Evolutionary conservation across 2,797 vertebrate species (phyloP).

Genomic region (Hydrocynus forskahlii): DNA sequence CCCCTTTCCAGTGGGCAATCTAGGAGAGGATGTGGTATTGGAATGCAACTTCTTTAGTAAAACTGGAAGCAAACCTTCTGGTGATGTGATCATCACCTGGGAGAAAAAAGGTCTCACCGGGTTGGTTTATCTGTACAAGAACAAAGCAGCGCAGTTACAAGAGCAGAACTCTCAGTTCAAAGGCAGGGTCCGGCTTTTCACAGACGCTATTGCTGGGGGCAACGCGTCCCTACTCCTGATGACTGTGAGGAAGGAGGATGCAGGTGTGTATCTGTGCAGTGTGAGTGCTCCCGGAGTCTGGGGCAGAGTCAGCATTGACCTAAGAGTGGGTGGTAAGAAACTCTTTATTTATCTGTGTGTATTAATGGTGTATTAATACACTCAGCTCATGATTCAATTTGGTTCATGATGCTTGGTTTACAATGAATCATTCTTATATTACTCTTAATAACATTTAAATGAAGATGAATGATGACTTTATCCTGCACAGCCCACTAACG

Average conservation of each 20-base stretch:
- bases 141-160: constrained; percentile 67
- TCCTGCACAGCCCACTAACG: not conserved
- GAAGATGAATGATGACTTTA: not conserved
- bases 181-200: constrained; percentile 70
- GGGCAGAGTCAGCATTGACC: constrained; percentile 66
- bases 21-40: constrained; percentile 65
- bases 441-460: not conserved
- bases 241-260: constrained; percentile 67
- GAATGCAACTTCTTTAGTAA: constrained; percentile 65
- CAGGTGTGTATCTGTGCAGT: constrained; percentile 73
- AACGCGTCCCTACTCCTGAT: constrained; percentile 80
- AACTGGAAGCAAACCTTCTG: not conserved
- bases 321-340: constrained; percentile 79
- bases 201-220: constrained; percentile 61
- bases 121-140: constrained; percentile 77
- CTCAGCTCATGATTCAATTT: not conserved
- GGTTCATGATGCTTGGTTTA: not conserved
- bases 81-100: constrained; percentile 78
- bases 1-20: constrained; percentile 64
- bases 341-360: not conserved
- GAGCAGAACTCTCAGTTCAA: constrained; percentile 74
- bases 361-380: not conserved
- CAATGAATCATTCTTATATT: not conserved
- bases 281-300: constrained; percentile 73
- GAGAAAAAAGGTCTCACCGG: constrained; percentile 70